These are phyloP conservation scores for Camelus bactrianus DNA, from an alignment of 2,113 vertebrate genomes.

Conservation along the genomic window DNA sequence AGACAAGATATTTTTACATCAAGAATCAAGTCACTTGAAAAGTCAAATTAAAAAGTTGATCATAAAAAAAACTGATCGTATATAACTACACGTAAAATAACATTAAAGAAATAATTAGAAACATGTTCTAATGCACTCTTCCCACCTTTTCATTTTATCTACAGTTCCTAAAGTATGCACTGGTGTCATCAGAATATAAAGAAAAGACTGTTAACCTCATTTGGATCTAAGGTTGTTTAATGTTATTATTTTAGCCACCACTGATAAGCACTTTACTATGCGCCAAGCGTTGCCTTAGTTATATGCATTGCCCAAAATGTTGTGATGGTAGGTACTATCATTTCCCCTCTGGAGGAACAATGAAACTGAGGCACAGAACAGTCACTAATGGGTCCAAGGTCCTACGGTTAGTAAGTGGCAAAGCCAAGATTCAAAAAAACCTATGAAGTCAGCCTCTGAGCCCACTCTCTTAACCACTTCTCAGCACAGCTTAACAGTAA, in stretches of 20 bases:
- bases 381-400: neutral
- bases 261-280: neutral
- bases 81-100: conserved; percentile 43
- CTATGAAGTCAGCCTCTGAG: neutral
- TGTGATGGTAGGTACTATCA: neutral
- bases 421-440: neutral
- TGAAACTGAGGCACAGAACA: neutral
- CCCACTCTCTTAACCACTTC: neutral
- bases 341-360: neutral
- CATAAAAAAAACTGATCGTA: neutral
- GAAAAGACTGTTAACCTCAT: neutral
- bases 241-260: neutral
- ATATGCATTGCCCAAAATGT: neutral
- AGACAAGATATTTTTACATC: conserved; percentile 41
- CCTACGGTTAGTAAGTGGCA: neutral
- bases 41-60: conserved; percentile 20
- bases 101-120: conserved; percentile 30
- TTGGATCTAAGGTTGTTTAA: neutral
- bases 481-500: neutral
- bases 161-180: neutral
- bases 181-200: neutral
- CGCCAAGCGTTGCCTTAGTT: neutral
- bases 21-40: conserved; percentile 48
- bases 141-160: neutral
- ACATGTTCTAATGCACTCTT: neutral